Conservation (phyloP, 2,888 invertebrate species). For the Xestia xanthographa region DNA sequence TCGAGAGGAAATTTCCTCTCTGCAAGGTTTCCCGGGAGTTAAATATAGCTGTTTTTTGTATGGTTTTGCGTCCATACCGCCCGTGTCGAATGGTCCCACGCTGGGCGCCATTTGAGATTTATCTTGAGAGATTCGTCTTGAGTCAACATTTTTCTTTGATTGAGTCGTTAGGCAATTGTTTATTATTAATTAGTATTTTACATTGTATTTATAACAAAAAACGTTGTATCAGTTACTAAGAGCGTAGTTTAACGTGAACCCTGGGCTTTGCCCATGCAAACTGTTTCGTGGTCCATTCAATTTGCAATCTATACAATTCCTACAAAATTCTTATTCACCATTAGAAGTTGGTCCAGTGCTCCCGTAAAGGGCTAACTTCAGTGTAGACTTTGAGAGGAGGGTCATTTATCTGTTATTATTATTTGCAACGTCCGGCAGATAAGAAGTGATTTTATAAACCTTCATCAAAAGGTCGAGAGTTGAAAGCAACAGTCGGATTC, state of each 20-base stretch:
- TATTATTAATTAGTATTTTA: constrained; percentile 2
- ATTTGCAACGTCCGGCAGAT: constrained; percentile 22
- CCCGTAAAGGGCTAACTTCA: constrained; percentile 26
- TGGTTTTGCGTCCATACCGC: neutral
- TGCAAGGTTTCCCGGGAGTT: neutral
- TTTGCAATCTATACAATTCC: neutral
- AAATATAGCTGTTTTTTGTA: constrained; percentile 23
- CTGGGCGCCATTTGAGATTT: constrained; percentile 42
- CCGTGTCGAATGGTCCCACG: constrained; percentile 17
- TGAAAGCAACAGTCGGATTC: constrained; percentile 25
- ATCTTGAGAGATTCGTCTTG: neutral
- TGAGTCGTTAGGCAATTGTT: neutral
- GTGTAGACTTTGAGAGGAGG: constrained; percentile 7
- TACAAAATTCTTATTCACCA: constrained; percentile 4
- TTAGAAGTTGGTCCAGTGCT: constrained; percentile 22
- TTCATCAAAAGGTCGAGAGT: constrained; percentile 32
- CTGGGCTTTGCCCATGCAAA: neutral
- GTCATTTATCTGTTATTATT: constrained; percentile 51
- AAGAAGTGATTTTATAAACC: constrained; percentile 25
- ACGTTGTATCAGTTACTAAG: neutral
- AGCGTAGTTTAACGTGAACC: neutral
- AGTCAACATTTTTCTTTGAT: neutral
- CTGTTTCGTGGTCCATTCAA: neutral
- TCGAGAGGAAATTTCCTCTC: constrained; percentile 9
- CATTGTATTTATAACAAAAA: neutral